Base-by-base conservation (phyloP, 37 sponge, comb jelly and placozoan genomes). In the Halisarca cf. caerulea region DNA sequence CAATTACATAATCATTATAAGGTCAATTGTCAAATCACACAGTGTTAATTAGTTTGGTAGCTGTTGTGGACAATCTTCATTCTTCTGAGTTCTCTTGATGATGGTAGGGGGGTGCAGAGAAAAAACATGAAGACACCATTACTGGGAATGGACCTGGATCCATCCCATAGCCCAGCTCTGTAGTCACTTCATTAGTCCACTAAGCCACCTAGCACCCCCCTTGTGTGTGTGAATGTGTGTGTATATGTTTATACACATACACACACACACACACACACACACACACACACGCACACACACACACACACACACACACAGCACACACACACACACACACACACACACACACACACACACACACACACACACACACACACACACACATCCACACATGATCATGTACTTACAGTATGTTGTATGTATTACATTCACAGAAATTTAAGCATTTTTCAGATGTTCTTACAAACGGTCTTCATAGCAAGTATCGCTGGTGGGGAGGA, bases 401-500 rank as follows among this genome's bases (percentile, higher is more conserved):
- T 6, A 28, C 24, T 7, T 6, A 61, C 24, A 15, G 57, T 54
- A 54, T 54, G 17, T 54, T 18, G 57, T 54, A 11, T 18, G 15
- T 54, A 54, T 20, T 11, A n/a, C n/a, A n/a, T n/a, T 21, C 32
- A 39, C 83, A 92, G 93, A 44, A 39, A 35, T 92, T 92, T 45
- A 86, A 86, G 45, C 87, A 85, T 8, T 92, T 84, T 81, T 82
- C 86, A 40, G 93, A 92, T 83, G 93, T 89, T 25, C 58, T 92
- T 11, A 92, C 93, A 0, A 53, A 89, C 0, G 93, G 93, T 5
- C 86, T 92, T 32, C 69, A 45, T 51, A 47, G n/a, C n/a, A 86
- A 89, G 81, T 83, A 86, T 58, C 60, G 87, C 0, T 89, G 90
- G 93, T 92, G 84, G 80, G 93, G 87, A 43, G 93, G 93, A 3